phyloP scores from a whole-genome alignment of 2,888 invertebrate species.

The Plebejus argus region DNA sequence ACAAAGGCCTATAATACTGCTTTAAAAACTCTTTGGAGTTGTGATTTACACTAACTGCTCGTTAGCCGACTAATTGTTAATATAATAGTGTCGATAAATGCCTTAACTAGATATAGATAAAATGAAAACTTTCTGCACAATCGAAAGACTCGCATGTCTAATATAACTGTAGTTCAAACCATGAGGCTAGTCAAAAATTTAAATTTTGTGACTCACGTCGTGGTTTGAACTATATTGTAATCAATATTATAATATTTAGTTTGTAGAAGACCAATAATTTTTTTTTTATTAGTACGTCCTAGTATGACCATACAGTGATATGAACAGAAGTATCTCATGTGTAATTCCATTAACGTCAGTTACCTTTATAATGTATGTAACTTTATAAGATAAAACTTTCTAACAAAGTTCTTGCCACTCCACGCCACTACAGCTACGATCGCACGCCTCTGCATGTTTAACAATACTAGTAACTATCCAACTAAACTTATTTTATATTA shows the following conservation, averaged over 20 bases:
- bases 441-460: not conserved
- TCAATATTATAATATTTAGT: not conserved
- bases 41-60: not conserved
- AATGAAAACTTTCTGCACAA: not conserved
- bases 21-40: not conserved
- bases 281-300: not conserved
- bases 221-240: not conserved
- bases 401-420: not conserved
- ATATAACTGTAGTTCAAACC: not conserved
- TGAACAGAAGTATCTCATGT: conserved; percentile 6
- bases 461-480: not conserved
- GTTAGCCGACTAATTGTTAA: not conserved
- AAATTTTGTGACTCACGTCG: not conserved
- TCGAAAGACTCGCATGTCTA: not conserved
- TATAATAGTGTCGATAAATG: not conserved
- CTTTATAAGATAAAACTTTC: not conserved
- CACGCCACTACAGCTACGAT: not conserved
- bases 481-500: not conserved
- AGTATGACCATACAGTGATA: conserved; percentile 14
- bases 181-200: not conserved
- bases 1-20: not conserved
- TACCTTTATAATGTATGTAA: not conserved
- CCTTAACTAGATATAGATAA: not conserved
- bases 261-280: not conserved
- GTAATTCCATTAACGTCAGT: conserved; percentile 4